phyloP scores from a whole-genome alignment of 2,797 vertebrate species.

The Brachyrhaphis roseni region DNA sequence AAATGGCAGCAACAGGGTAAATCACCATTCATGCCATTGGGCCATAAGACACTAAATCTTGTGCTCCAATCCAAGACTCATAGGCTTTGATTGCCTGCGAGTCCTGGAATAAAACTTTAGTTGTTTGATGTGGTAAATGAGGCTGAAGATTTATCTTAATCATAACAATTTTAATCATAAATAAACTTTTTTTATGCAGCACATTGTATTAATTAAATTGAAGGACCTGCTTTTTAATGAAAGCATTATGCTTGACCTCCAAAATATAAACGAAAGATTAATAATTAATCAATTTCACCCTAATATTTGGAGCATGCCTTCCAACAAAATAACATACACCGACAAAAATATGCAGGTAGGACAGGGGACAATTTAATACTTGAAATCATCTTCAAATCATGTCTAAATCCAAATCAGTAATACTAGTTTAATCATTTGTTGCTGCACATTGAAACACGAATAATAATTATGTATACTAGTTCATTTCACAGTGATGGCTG shows the following conservation, averaged over 20 bases:
- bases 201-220: not conserved
- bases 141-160: not conserved
- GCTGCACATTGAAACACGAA: no score
- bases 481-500: no score
- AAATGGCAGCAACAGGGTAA: constrained; percentile 55
- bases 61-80: no score
- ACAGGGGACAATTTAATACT: not conserved
- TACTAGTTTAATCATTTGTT: not conserved
- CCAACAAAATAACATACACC: not conserved
- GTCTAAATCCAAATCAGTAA: not conserved
- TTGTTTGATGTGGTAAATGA: not conserved
- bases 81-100: constrained; percentile 32
- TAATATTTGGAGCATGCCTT: not conserved
- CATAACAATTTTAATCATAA: not conserved
- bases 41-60: constrained; percentile 40
- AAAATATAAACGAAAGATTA: not conserved
- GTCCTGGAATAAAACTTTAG: constrained; percentile 21
- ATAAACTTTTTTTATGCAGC: not conserved
- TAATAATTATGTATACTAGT: no score
- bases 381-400: not conserved
- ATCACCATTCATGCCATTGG: constrained; percentile 47
- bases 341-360: not conserved
- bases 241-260: not conserved
- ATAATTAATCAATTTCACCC: not conserved
- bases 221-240: not conserved